phyloP scores from a whole-genome alignment of 2,113 vertebrate genomes.

The Sinocyclocheilus anophthalmus region DNA sequence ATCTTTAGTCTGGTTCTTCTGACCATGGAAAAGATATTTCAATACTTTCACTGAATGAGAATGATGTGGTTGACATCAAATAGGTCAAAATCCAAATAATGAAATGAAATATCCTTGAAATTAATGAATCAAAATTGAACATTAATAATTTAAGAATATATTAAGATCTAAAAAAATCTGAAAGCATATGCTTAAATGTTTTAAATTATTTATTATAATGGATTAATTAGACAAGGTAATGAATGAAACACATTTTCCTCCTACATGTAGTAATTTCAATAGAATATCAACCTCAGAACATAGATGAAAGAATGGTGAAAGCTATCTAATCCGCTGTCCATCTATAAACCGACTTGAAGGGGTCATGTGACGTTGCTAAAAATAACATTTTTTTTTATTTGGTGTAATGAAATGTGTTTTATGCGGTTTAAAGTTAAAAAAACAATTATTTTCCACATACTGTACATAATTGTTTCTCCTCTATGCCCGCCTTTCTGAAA shows the following conservation, averaged over 20 bases:
- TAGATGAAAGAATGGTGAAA: neutral
- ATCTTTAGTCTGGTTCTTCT: slow-evolving; percentile 24
- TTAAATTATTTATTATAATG: neutral
- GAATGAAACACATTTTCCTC: neutral
- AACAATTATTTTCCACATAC: too few relatives aligned
- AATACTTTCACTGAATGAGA: slow-evolving; percentile 41
- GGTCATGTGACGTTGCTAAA: too few relatives aligned
- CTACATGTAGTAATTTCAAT: neutral
- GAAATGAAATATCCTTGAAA: neutral
- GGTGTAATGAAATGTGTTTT: too few relatives aligned
- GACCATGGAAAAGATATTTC: slow-evolving; percentile 35
- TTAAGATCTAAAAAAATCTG: neutral
- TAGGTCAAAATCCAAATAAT: neutral
- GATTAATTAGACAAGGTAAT: neutral
- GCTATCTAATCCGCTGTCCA: too few relatives aligned
- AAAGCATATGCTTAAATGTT: neutral
- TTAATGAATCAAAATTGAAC: neutral
- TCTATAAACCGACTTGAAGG: too few relatives aligned
- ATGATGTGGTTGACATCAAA: slow-evolving; percentile 5
- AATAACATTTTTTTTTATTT: too few relatives aligned
- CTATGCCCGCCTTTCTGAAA: too few relatives aligned
- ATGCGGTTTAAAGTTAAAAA: too few relatives aligned
- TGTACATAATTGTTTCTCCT: too few relatives aligned
- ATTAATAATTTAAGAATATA: neutral
- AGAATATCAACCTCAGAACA: neutral